These are phyloP conservation scores for Phylloscopus whistleri DNA, from an alignment of 2,113 vertebrate species.

Conservation along the genomic window DNA sequence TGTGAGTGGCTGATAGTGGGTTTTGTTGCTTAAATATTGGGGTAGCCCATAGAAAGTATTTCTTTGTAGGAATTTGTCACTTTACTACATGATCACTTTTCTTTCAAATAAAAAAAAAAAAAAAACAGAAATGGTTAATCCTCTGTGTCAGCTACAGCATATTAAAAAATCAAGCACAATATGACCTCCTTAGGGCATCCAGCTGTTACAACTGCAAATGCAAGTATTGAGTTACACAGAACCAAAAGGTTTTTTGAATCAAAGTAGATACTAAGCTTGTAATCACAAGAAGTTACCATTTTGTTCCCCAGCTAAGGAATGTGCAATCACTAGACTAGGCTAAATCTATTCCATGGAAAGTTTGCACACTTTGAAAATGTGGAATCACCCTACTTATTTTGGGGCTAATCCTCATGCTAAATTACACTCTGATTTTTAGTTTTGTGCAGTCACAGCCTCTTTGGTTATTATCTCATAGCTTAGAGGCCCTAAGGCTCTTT, in stretches of 20 bases:
- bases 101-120: neutral
- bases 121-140: neutral
- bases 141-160: neutral
- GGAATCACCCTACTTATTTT: neutral
- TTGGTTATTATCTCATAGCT: neutral
- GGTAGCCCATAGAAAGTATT: neutral
- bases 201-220: neutral
- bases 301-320: neutral
- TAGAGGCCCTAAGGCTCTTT: neutral
- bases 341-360: neutral
- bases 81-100: neutral
- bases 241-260: neutral
- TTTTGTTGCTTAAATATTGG: neutral
- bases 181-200: neutral
- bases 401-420: neutral
- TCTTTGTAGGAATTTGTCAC: neutral
- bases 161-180: neutral
- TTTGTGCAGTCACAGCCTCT: neutral
- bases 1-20: neutral
- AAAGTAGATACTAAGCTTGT: neutral
- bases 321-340: neutral
- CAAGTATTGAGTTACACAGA: neutral
- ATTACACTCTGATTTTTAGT: neutral
- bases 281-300: neutral
- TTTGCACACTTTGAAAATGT: neutral